Base-by-base conservation (phyloP, 2,888 invertebrate species). In the Tholera decimalis region DNA sequence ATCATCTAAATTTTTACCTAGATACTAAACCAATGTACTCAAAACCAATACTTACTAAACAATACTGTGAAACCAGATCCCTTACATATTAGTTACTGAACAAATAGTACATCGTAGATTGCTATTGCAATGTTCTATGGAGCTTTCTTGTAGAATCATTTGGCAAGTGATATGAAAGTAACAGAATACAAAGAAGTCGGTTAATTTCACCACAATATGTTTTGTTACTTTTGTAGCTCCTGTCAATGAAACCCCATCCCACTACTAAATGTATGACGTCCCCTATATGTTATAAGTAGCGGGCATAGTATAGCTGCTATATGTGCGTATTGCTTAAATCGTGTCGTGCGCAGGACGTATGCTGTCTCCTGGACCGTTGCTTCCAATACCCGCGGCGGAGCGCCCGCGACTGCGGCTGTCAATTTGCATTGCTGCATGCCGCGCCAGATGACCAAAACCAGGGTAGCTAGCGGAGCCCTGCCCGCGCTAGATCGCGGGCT, bases 301-400 rank as follows among this genome's bases (percentile, higher is more conserved):
- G 39, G 44, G 77, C 68, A 71, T 71, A 77, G 68, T 51, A 77
- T 77, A 65, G 77, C 59, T 76, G 75, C 75, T 78, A 69, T 76
- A 92, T 94, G 87, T 84, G 76, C 84, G 88, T 95, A 39, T 74
- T 92, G 96, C 96, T 89, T 89, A 92, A 92, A 86, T 86, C 85
- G 88, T 93, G 88, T 93, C 91, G 92, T 92, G 91, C 95, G 96
- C 95, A 97, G 97, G 97, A 97, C 95, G 97, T 98, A 91, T 98
- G 98, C 97, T 98, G 98, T 93, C 96, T 98, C 84, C 97, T 98
- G 97, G 98, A 98, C 95, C 97, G 97, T 96, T 98, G 98, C 97
- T 98, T 98, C 97, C 97, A 97, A 96, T 97, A 97, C 94, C 97
- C 97, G 83, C 96, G 97, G 87, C 96, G 97, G 91, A 96, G 97